Evolutionary conservation across 2,113 vertebrate genomes (phyloP).

Genomic region (Podarcis cretensis): DNA sequence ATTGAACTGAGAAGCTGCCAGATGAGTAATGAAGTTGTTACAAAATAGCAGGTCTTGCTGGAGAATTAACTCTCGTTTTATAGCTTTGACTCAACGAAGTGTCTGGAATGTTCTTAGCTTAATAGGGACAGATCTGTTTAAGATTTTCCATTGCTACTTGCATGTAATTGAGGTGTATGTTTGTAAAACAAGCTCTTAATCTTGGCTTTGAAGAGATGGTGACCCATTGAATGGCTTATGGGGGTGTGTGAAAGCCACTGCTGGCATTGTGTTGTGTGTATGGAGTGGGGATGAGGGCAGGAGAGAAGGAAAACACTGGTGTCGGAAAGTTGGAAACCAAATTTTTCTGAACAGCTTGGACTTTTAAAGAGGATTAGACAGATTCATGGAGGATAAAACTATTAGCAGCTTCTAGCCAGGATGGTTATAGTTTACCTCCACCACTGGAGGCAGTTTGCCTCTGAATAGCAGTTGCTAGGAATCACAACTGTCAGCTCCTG

Average conservation of each 20-base stretch:
- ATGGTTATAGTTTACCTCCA: too few species aligned
- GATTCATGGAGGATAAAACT: too few species aligned
- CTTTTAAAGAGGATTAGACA: too few species aligned
- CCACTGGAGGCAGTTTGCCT: too few species aligned
- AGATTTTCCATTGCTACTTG: slow-evolving; percentile 46
- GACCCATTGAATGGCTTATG: not conserved
- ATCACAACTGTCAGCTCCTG: too few species aligned
- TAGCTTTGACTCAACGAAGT: slow-evolving; percentile 47
- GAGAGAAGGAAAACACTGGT: not conserved
- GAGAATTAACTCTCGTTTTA: slow-evolving; percentile 54
- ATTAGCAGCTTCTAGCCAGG: too few species aligned
- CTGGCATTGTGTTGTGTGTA: not conserved
- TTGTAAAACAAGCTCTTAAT: not conserved
- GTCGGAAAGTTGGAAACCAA: too few species aligned
- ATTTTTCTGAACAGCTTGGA: not conserved
- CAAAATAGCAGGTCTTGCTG: slow-evolving; percentile 49
- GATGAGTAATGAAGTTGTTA: slow-evolving; percentile 61
- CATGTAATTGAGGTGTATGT: slow-evolving; percentile 8
- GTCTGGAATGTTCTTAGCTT: slow-evolving; percentile 54
- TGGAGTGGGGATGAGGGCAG: too few species aligned
- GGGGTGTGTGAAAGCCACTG: not conserved
- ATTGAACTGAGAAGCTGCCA: slow-evolving; percentile 52
- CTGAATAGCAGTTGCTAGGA: too few species aligned
- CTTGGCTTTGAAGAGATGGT: slow-evolving; percentile 13
- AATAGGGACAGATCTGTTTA: slow-evolving; percentile 29